Base-by-base conservation (phyloP, 2,888 invertebrate genomes). In the Brachyptera putata region DNA sequence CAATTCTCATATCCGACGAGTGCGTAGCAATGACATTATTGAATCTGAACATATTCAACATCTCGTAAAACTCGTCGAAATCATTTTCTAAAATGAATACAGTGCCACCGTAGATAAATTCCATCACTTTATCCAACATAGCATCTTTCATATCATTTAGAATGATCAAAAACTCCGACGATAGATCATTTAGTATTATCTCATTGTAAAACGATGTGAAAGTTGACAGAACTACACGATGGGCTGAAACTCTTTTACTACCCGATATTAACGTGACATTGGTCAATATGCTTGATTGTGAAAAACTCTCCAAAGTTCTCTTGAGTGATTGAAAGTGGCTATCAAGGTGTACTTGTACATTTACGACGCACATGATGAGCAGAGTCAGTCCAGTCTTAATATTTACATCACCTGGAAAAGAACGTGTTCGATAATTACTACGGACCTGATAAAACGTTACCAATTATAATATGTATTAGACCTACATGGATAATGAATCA, bases 91-190 rank as follows among this genome's bases (percentile, higher is more conserved):
- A 26, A 13, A 63, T 24, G 3, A 37, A 21, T n/a, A 50, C 39
- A 22, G 16, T 18, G 3, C 63, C 63, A 5, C 9, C n/a, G 26
- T 63, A 63, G 14, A 63, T 57, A 18, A 48, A 55, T 26, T 61
- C 57, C 11, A 63, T 22, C 16, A 61, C 22, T 22, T 48, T 50
- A 30, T 55, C 48, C 2, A 61, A 41, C 11, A 58, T 14, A 3
- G 25, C 18, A 41, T 57, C 41, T 1, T 50, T 21, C 11, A 46
- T 26, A 36, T 60, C 48, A 37, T 36, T 37, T 1, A 62, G 41
- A 13, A 62, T 14, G 26, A 62, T 18, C 25, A 21, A 58, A 30
- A 34, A 60, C 4, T 49, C 46, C 11, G 30, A 11, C 4, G 7
- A 16, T 24, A 24, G 21, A 14, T 41, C 56, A n/a, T 46, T 25